These are phyloP conservation scores for Notothenia coriiceps DNA, from an alignment of 2,113 vertebrate species.

Conservation along the genomic window DNA sequence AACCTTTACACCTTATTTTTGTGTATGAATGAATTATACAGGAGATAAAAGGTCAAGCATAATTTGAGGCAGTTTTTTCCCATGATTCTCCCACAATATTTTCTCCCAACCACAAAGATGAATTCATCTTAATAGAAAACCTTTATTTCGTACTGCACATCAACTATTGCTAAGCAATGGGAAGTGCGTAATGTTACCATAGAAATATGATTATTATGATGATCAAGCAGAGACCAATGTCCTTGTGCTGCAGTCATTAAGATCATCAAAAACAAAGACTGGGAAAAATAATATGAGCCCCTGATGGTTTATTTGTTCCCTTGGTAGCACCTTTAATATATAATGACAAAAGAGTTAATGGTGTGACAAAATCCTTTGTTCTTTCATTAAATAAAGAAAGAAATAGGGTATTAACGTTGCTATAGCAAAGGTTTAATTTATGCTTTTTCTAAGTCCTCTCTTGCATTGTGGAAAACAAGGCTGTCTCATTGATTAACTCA, in stretches of 20 bases:
- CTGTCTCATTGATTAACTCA: constrained; percentile 23
- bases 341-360: constrained; percentile 13
- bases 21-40: constrained; percentile 36
- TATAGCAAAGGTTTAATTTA: not conserved
- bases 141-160: constrained; percentile 51
- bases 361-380: constrained; percentile 23
- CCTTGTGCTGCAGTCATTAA: constrained; percentile 49
- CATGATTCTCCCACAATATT: constrained; percentile 33
- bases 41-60: constrained; percentile 1
- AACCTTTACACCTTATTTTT: constrained; percentile 16
- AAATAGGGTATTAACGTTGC: not conserved
- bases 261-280: not conserved
- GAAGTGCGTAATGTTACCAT: constrained; percentile 61
- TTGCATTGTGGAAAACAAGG: constrained; percentile 17
- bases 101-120: constrained; percentile 3
- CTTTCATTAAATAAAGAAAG: constrained; percentile 24
- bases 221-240: constrained; percentile 55
- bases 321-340: constrained; percentile 1
- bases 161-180: constrained; percentile 56
- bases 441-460: not conserved
- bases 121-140: constrained; percentile 31
- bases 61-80: constrained; percentile 47
- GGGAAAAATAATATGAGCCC: constrained; percentile 18
- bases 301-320: constrained; percentile 1
- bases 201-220: constrained; percentile 71